A percentile compares a stretch with the other conserved stretches of the same genome.
These are phyloP conservation scores for Eueides isabella DNA, from an alignment of 1,140 invertebrate genomes.

Conservation along the genomic window DNA sequence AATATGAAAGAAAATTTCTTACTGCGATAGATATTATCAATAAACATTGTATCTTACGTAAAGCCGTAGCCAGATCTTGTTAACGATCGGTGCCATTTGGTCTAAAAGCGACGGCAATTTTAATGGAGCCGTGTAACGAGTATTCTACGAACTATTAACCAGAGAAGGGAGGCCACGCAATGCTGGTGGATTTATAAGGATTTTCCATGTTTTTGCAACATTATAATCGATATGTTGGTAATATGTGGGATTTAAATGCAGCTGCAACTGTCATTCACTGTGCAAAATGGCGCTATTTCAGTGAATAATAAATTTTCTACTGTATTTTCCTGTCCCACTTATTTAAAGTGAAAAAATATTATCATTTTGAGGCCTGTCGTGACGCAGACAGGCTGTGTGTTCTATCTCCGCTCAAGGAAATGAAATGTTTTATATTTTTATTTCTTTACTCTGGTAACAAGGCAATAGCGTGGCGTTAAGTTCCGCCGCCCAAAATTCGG, in stretches of 20 bases:
- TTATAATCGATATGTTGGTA: slow-evolving; percentile 4
- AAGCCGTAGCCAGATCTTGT: slow-evolving; percentile 24
- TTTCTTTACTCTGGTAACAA: not conserved
- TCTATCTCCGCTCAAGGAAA: not conserved
- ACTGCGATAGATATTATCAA: not conserved
- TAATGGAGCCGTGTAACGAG: slow-evolving; percentile 32
- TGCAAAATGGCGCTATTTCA: not conserved
- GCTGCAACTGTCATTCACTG: slow-evolving; percentile 8
- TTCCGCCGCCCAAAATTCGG: not conserved
- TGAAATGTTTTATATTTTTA: not conserved
- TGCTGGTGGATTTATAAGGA: slow-evolving; percentile 15
- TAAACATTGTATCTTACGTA: slow-evolving; percentile 16
- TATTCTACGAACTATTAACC: not conserved
- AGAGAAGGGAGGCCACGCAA: slow-evolving; percentile 14
- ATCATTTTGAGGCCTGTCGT: not conserved
- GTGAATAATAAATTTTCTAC: not conserved
- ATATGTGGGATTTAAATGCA: slow-evolving; percentile 10
- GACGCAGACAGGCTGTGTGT: not conserved
- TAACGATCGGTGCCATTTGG: slow-evolving; percentile 42
- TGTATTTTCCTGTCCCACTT: not conserved
- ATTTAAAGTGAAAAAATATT: not conserved
- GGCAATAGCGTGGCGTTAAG: not conserved
- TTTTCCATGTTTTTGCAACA: slow-evolving; percentile 28
- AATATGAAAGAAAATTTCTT: not conserved
- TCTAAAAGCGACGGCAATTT: slow-evolving; percentile 42